Evolutionary conservation across 1,140 invertebrate genomes (phyloP).

Genomic region (Scaptomyza montana): DNA sequence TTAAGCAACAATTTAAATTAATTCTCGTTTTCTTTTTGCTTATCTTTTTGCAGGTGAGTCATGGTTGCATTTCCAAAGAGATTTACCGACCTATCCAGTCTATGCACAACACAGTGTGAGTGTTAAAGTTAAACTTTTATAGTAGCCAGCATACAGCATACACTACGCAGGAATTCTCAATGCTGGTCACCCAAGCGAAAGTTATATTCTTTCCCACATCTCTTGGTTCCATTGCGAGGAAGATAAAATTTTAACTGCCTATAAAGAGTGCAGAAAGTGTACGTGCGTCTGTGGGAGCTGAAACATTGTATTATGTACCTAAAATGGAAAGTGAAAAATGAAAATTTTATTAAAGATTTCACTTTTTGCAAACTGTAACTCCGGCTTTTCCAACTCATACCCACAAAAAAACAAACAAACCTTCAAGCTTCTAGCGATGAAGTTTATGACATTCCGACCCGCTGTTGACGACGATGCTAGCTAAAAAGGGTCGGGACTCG

Average conservation of each 20-base stretch:
- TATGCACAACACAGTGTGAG: neutral
- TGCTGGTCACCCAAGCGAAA: slow-evolving; percentile 40
- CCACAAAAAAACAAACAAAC: slow-evolving; percentile 8
- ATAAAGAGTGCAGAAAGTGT: too few species aligned
- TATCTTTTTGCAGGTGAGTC: slow-evolving; percentile 69
- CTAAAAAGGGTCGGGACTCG: too few species aligned
- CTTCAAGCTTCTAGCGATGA: slow-evolving; percentile 54
- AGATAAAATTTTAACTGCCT: slow-evolving; percentile 52
- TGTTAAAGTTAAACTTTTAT: slow-evolving; percentile 17
- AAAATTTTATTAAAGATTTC: slow-evolving; percentile 75
- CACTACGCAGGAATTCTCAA: neutral
- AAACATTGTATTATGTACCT: neutral
- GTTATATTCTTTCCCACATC: slow-evolving; percentile 8
- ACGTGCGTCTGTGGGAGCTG: too few species aligned
- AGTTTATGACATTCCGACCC: slow-evolving; percentile 67
- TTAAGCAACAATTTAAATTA: slow-evolving; percentile 32
- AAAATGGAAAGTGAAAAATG: slow-evolving; percentile 20
- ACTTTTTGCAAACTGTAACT: slow-evolving; percentile 35
- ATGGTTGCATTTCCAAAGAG: slow-evolving; percentile 7
- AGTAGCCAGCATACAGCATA: neutral
- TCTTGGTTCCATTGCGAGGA: slow-evolving; percentile 20
- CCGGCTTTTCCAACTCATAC: slow-evolving; percentile 1
- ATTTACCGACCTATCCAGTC: slow-evolving; percentile 22
- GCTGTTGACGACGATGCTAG: slow-evolving; percentile 26
- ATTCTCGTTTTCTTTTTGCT: slow-evolving; percentile 23